Conservation (phyloP, 1,140 invertebrate species). For the Drosophila yakuba region DNA sequence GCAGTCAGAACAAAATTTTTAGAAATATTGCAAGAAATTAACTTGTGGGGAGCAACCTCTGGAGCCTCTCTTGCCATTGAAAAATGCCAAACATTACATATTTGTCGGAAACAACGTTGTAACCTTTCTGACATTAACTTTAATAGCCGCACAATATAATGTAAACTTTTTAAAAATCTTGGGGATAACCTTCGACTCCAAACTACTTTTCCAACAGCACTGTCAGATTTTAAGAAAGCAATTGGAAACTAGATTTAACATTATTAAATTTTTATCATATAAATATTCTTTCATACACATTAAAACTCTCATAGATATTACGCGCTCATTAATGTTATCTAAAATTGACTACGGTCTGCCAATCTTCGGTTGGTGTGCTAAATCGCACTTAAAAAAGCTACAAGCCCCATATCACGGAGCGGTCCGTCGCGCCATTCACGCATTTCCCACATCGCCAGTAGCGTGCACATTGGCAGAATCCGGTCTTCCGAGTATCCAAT, state of each 20-base stretch:
- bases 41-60: too few species aligned
- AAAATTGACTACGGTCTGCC: slow-evolving; percentile 5
- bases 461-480: neutral
- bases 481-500: neutral
- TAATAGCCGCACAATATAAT: too few species aligned
- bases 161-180: neutral
- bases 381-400: neutral
- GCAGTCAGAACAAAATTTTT: too few species aligned
- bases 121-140: too few species aligned
- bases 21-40: too few species aligned
- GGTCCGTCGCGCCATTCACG: neutral
- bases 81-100: too few species aligned
- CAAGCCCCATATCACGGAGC: neutral
- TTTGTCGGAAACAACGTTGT: too few species aligned
- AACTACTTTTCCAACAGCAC: neutral
- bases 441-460: slow-evolving; percentile 6
- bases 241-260: neutral
- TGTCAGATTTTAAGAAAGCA: neutral
- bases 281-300: slow-evolving; percentile 1
- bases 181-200: slow-evolving; percentile 3
- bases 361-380: slow-evolving; percentile 7
- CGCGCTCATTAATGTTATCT: neutral
- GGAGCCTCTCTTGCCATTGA: too few species aligned
- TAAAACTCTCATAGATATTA: neutral
- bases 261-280: neutral